phyloP scores from a whole-genome alignment of 2,888 invertebrate genomes.

The Sipha maydis region DNA sequence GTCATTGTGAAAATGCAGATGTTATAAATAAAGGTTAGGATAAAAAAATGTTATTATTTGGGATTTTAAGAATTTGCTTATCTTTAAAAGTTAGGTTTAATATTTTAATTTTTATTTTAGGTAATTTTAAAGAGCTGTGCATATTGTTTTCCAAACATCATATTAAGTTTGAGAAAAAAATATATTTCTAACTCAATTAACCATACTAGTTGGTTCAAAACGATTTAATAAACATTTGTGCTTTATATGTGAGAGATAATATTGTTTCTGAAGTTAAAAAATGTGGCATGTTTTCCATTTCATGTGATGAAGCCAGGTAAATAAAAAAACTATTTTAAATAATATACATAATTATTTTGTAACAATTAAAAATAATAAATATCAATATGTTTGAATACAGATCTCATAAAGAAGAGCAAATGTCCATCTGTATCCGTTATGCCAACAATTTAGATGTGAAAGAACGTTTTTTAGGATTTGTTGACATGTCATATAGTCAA shows the following conservation, averaged over 20 bases:
- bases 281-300: slow-evolving; percentile 1
- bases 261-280: slow-evolving; percentile 11
- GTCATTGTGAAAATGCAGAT: neutral
- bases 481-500: too few relatives aligned
- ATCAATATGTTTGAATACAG: too few relatives aligned
- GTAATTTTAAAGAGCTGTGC: neutral
- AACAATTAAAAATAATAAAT: too few relatives aligned
- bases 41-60: too few relatives aligned
- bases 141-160: neutral
- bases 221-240: slow-evolving; percentile 4
- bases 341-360: too few relatives aligned
- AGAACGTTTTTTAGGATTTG: too few relatives aligned
- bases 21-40: neutral
- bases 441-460: too few relatives aligned
- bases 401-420: too few relatives aligned
- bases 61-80: too few relatives aligned
- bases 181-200: neutral
- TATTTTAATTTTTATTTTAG: neutral
- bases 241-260: neutral
- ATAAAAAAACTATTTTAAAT: neutral
- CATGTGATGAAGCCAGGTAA: slow-evolving; percentile 3
- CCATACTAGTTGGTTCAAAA: slow-evolving; percentile 4
- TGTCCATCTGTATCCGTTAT: too few relatives aligned
- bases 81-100: too few relatives aligned
- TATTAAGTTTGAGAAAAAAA: neutral